Base-by-base conservation (phyloP, 2,888 invertebrate species). In the Ichneumoninae sp. region DNA sequence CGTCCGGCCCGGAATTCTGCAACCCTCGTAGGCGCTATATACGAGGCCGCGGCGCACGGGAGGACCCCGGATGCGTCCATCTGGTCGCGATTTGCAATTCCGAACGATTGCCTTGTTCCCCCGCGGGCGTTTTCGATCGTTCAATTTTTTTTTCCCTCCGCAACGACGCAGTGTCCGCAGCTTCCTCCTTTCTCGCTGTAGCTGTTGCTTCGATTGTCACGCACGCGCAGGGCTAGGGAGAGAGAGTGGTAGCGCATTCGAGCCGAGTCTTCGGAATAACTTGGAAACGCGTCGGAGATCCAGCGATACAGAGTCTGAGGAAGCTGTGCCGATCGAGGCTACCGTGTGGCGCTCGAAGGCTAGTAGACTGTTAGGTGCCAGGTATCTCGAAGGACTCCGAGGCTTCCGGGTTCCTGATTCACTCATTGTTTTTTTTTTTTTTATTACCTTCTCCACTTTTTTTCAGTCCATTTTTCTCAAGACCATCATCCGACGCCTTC, bases 71-170 rank as follows among this genome's bases (percentile, higher is more conserved):
- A 80, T 68, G 84, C 87, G 88, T 90, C 88, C 90, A 90, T 90
- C 89, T 89, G 89, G 90, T 82, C 85, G 33, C 85, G 85, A 90
- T 90, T 90, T 90, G 89, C 90, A 90, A 90, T 90, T 90, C 90
- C 86, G 74, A 90, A 80, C 87, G 86, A 76, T 47, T 52, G 81
- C 80, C 52, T 65, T 16, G 13, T 72, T 80, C 66, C 62, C 82
- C 69, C 62, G 60, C 82, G 65, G 65, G 50, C 36, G 60, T 74
- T 75, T 77, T 62, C 60, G 71, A 71, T 85, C 74, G 54, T 83
- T 74, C 69, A 50, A 70, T 70, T 80, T 80, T 76, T 83, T 82
- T 66, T 36, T 19, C 8, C 8, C 30, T 40, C 30, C 30, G 8
- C 60, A 16, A 30, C 33, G 30, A 33, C 60, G 33, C 30, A 33